Percentiles rank a stretch among this genome's conserved stretches.
phyloP scores from a whole-genome alignment of 2,888 invertebrate genomes.

The Drosophila colorata region DNA sequence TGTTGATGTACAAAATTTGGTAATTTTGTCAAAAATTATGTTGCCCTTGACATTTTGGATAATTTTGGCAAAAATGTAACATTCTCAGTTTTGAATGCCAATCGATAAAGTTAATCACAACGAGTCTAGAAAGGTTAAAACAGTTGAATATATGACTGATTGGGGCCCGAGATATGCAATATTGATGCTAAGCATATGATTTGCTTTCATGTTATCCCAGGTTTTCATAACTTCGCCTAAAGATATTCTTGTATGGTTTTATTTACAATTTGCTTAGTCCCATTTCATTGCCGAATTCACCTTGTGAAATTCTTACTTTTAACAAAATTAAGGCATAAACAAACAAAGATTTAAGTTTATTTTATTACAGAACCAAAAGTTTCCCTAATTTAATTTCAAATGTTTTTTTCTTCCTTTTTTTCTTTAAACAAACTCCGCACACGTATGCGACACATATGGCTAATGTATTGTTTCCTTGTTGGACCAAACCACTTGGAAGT shows the following conservation, averaged over 20 bases:
- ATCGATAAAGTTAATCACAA: too few relatives aligned
- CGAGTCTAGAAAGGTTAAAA: too few relatives aligned
- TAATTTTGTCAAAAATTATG: too few relatives aligned
- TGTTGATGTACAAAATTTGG: too few relatives aligned
- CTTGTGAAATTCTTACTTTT: not conserved
- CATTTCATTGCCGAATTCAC: not conserved
- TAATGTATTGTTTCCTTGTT: constrained; percentile 48
- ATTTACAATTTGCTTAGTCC: not conserved
- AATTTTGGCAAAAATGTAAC: too few relatives aligned
- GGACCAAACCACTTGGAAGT: constrained; percentile 17
- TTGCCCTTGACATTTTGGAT: too few relatives aligned
- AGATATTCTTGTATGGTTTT: not conserved
- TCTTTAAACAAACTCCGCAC: not conserved
- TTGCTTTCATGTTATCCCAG: not conserved
- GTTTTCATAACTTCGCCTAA: not conserved
- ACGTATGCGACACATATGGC: constrained; percentile 1
- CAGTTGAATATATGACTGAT: too few relatives aligned
- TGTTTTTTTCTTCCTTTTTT: not conserved
- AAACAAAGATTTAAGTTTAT: constrained; percentile 11
- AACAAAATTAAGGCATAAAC: not conserved
- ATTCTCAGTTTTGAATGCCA: too few relatives aligned
- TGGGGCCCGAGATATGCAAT: too few relatives aligned
- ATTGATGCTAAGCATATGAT: not conserved
- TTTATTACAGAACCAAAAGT: constrained; percentile 24
- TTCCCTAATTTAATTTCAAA: constrained; percentile 30